Evolutionary conservation across 2,113 vertebrate genomes (phyloP).

Genomic region (Channa maculata): DNA sequence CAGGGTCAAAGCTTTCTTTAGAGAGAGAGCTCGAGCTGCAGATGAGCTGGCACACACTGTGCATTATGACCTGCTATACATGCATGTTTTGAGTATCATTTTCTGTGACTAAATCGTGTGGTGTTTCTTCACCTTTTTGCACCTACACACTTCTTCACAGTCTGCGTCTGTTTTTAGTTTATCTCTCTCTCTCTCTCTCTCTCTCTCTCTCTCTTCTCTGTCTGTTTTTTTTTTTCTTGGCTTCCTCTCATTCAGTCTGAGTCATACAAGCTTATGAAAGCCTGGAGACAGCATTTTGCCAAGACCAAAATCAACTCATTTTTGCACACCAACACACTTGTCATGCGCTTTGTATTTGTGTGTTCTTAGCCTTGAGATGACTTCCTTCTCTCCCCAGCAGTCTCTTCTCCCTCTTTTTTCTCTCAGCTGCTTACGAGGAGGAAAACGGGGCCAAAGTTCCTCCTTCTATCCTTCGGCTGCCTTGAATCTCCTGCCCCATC

Average conservation of each 20-base stretch:
- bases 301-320: constrained; percentile 44
- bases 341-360: constrained; percentile 34
- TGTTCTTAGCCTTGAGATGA: constrained; percentile 55
- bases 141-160: constrained; percentile 13
- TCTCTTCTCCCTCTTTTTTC: background rate
- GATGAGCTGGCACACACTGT: background rate
- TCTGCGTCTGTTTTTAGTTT: constrained; percentile 24
- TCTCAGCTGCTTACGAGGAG: constrained; percentile 2
- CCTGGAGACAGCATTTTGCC: constrained; percentile 37
- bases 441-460: constrained; percentile 21
- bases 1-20: background rate
- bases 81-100: constrained; percentile 6
- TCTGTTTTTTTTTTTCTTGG: constrained; percentile 12
- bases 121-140: constrained; percentile 22
- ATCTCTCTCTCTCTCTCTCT: background rate
- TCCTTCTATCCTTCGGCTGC: constrained; percentile 38
- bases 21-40: background rate
- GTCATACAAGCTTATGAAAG: constrained; percentile 53
- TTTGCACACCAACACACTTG: constrained; percentile 44
- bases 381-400: constrained; percentile 19
- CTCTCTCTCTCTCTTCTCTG: background rate
- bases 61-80: background rate
- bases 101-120: background rate
- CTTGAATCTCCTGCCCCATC: constrained; percentile 47
- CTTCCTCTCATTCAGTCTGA: constrained; percentile 12